These are phyloP conservation scores for Nysson spinosus DNA, from an alignment of 2,888 invertebrate genomes.

Conservation along the genomic window DNA sequence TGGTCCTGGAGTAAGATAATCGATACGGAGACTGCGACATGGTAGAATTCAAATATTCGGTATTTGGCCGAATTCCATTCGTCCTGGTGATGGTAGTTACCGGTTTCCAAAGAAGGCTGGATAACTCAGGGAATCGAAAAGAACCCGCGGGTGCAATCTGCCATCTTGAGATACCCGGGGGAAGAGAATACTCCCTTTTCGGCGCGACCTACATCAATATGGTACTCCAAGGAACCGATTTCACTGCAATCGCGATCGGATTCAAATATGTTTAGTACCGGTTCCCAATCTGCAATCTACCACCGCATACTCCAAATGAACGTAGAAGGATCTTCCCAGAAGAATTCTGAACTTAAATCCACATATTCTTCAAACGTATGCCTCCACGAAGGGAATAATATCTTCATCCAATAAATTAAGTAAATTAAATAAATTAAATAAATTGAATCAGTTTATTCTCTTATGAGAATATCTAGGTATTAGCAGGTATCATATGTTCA, in stretches of 20 bases:
- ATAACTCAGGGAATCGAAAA: conserved; percentile 17
- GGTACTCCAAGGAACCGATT: conserved; percentile 7
- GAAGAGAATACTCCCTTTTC: conserved; percentile 27
- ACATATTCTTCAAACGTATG: no score
- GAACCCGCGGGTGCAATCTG: conserved; percentile 43
- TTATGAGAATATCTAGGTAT: no score
- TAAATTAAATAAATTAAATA: no score
- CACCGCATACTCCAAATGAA: background rate
- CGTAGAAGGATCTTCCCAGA: no score
- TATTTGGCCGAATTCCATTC: conserved; percentile 56
- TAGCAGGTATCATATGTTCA: no score
- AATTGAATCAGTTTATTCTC: no score
- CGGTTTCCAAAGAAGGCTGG: conserved; percentile 32
- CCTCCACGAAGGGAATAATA: no score
- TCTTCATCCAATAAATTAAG: no score
- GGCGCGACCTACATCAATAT: conserved; percentile 55
- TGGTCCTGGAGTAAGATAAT: conserved; percentile 29
- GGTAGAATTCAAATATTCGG: conserved; percentile 43
- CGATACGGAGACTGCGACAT: conserved; percentile 27
- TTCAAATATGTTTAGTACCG: conserved; percentile 1
- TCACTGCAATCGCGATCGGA: conserved; percentile 10
- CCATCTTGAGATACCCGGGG: conserved; percentile 32
- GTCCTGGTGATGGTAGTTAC: conserved; percentile 32
- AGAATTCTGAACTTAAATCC: no score
- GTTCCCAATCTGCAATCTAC: background rate